These are phyloP conservation scores for Lontra canadensis DNA, from an alignment of 2,113 vertebrate species.

Conservation along the genomic window DNA sequence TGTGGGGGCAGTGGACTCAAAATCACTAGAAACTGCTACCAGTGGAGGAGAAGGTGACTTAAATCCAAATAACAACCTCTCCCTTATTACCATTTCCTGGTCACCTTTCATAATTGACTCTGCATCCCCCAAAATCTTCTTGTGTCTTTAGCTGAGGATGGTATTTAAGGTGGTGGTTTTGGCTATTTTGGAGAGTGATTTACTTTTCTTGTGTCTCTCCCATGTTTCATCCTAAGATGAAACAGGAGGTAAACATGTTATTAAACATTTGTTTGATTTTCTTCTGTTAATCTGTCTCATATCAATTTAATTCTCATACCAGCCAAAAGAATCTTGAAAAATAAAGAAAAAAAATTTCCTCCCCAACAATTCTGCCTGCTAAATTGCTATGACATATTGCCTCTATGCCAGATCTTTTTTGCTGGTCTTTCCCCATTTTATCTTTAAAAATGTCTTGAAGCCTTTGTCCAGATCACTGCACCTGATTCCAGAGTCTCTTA, in stretches of 20 bases:
- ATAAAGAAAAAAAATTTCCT: neutral
- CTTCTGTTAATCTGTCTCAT: neutral
- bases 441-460: neutral
- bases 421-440: neutral
- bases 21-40: neutral
- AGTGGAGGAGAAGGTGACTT: neutral
- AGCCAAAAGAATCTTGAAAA: neutral
- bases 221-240: too few species aligned
- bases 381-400: neutral
- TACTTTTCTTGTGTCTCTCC: neutral
- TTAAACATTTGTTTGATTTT: neutral
- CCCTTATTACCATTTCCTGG: neutral
- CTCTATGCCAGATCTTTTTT: neutral
- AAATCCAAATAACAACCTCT: neutral
- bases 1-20: neutral
- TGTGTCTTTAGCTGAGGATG: neutral
- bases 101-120: neutral
- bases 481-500: neutral
- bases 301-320: neutral
- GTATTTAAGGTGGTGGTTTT: neutral
- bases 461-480: neutral
- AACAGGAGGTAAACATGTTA: neutral
- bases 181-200: neutral
- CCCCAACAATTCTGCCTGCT: neutral
- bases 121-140: neutral